These are phyloP conservation scores for Nezara viridula DNA, from an alignment of 2,888 invertebrate species.

Conservation along the genomic window DNA sequence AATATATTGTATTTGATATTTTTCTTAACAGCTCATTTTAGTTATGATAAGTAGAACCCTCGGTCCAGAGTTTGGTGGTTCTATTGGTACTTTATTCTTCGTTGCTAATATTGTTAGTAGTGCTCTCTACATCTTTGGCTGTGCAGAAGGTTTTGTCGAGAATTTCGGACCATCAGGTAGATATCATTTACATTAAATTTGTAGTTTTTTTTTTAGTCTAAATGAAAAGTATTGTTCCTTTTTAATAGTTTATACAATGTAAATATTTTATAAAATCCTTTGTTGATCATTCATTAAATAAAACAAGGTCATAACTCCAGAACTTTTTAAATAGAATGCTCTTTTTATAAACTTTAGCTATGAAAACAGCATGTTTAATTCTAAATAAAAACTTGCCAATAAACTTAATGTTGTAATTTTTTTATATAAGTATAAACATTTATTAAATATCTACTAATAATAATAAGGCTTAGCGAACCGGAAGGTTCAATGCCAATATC, in stretches of 20 bases:
- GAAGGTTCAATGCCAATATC: too few relatives aligned
- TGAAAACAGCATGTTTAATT: neutral
- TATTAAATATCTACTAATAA: too few relatives aligned
- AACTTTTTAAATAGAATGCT: too few relatives aligned
- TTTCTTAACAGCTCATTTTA: constrained; percentile 68
- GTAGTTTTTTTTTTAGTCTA: neutral
- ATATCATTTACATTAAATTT: constrained; percentile 60
- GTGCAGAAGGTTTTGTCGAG: constrained; percentile 93
- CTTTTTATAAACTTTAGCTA: too few relatives aligned
- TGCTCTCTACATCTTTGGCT: constrained; percentile 95
- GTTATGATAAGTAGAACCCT: constrained; percentile 99
- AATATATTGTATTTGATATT: neutral
- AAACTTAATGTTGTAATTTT: too few relatives aligned
- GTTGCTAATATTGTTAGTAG: constrained; percentile 98
- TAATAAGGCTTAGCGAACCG: too few relatives aligned
- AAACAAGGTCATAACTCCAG: neutral
- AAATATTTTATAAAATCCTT: neutral
- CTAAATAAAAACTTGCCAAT: too few relatives aligned
- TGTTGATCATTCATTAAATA: neutral
- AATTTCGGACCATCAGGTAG: constrained; percentile 85
- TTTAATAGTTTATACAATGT: neutral
- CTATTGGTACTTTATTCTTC: constrained; percentile 97
- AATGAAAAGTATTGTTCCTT: neutral
- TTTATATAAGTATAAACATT: too few relatives aligned
- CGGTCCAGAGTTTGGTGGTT: constrained; percentile 99